Evolutionary conservation across 1,140 invertebrate genomes (phyloP).

Genomic region (Lasaia peninsularis): DNA sequence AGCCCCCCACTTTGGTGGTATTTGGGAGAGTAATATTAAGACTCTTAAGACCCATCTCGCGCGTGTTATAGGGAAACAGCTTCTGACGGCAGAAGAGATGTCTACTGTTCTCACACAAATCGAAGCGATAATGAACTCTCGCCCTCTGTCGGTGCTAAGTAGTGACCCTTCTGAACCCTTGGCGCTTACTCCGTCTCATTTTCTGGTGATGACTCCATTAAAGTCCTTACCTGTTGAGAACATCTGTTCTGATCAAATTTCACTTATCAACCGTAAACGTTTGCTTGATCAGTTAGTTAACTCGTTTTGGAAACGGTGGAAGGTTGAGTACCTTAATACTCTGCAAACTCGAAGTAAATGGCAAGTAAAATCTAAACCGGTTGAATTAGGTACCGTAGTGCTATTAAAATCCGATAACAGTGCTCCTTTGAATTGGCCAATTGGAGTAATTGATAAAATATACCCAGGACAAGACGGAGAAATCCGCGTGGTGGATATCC

Average conservation of each 20-base stretch:
- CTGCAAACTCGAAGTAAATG: conserved; percentile 7
- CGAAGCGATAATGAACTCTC: conserved; percentile 41
- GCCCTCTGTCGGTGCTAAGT: conserved; percentile 35
- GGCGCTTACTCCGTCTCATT: conserved; percentile 52
- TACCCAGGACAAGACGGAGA: conserved; percentile 14
- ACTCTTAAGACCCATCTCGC: conserved; percentile 37
- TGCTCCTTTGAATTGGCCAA: conserved; percentile 19
- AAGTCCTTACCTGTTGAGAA: conserved; percentile 5
- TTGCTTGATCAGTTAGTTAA: conserved; percentile 14
- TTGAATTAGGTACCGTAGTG: neutral
- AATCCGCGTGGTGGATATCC: conserved; percentile 10
- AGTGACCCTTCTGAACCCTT: conserved; percentile 35
- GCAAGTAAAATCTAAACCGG: neutral
- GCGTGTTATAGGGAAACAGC: conserved; percentile 21
- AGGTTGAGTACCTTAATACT: conserved; percentile 15
- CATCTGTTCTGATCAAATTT: neutral
- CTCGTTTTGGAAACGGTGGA: conserved; percentile 19
- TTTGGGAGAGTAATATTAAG: conserved; percentile 23
- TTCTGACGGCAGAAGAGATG: conserved; percentile 36
- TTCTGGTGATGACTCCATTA: conserved; percentile 6
- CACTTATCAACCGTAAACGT: conserved; percentile 4
- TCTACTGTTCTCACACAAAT: conserved; percentile 36
- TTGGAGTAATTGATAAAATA: conserved; percentile 14
- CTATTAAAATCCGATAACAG: conserved; percentile 4
- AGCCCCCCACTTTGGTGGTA: conserved; percentile 37